Conservation (phyloP, 2,888 invertebrate species). For the Drosophila pegasa region DNA sequence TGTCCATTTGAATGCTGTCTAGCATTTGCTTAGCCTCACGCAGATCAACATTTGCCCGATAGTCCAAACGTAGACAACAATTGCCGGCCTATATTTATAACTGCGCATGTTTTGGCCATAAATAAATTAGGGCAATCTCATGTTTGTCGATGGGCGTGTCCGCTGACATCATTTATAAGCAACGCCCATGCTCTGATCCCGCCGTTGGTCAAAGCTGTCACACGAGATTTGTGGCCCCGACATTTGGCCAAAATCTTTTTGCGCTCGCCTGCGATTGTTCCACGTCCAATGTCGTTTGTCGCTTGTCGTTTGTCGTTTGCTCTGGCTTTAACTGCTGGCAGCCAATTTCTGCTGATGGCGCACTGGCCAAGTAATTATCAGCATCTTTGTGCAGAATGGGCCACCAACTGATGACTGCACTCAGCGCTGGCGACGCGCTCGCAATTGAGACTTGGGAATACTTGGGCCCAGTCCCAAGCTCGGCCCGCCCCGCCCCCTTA, state of each 20-base stretch:
- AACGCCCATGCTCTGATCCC: conserved; percentile 50
- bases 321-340: conserved; percentile 43
- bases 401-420: conserved; percentile 45
- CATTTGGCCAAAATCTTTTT: conserved; percentile 65
- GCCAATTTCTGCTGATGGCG: conserved; percentile 79
- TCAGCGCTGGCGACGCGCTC: conserved; percentile 17
- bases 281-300: conserved; percentile 1
- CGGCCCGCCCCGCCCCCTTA: conserved; percentile 4
- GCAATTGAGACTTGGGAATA: conserved; percentile 19
- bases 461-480: neutral
- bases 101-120: conserved; percentile 54
- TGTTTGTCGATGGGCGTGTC: conserved; percentile 66
- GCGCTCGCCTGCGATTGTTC: conserved; percentile 14
- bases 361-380: conserved; percentile 77
- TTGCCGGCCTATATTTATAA: conserved; percentile 37
- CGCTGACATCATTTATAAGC: conserved; percentile 63
- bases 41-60: neutral
- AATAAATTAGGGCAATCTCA: conserved; percentile 72
- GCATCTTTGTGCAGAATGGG: conserved; percentile 45
- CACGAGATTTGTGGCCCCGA: conserved; percentile 69
- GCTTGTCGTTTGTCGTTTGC: conserved; percentile 27
- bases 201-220: conserved; percentile 57
- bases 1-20: neutral
- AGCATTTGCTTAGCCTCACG: neutral
- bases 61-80: conserved; percentile 13